Evolutionary conservation across 2,113 vertebrate species (phyloP).

Genomic region (Oxygymnocypris stewartii): DNA sequence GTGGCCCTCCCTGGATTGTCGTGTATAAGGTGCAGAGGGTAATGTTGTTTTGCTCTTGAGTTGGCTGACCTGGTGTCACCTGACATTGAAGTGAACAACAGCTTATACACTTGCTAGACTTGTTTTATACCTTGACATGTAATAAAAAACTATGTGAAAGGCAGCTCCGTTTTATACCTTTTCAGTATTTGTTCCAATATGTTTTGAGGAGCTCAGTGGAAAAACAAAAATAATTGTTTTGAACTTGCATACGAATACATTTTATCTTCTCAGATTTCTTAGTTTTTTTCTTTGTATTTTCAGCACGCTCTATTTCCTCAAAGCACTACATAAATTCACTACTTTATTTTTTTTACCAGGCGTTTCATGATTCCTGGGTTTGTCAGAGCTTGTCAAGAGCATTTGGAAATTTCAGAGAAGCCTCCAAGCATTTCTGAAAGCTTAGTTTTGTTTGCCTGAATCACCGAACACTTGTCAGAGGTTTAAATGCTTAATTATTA

Average conservation of each 20-base stretch:
- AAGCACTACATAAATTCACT: slow-evolving; percentile 23
- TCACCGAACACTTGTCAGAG: background rate
- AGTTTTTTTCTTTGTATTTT: background rate
- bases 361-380: background rate
- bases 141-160: background rate
- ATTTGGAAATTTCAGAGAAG: slow-evolving; percentile 6
- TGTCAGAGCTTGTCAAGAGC: slow-evolving; percentile 6
- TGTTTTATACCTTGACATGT: background rate
- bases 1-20: slow-evolving; percentile 35
- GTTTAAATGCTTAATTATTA: slow-evolving; percentile 2
- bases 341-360: background rate
- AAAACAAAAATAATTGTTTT: slow-evolving; percentile 20
- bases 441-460: background rate
- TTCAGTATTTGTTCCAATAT: background rate
- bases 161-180: background rate
- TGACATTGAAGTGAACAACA: slow-evolving; percentile 6
- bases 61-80: slow-evolving; percentile 46
- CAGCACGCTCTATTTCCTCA: background rate
- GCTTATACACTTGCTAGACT: background rate
- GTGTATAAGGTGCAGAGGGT: slow-evolving; percentile 40
- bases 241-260: slow-evolving; percentile 10
- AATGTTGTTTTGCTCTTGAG: slow-evolving; percentile 61
- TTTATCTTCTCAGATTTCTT: background rate
- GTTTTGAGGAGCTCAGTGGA: background rate
- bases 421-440: background rate